Conservation (phyloP, 2,113 vertebrate genomes). For the Cheilinus undulatus region DNA sequence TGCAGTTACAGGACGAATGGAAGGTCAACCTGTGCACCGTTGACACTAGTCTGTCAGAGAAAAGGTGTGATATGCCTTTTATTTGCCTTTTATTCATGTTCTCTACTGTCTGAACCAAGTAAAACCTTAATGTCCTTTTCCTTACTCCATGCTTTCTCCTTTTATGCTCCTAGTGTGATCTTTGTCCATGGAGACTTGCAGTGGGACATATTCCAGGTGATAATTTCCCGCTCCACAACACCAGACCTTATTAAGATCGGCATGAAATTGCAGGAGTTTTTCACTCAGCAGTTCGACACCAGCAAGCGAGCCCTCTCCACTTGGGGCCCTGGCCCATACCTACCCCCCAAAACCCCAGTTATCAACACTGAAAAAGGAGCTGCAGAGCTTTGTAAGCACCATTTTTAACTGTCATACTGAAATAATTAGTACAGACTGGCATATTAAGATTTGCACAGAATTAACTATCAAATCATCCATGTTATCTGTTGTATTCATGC, state of each 20-base stretch:
- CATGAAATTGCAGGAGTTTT: slow-evolving; percentile 99
- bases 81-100: background rate
- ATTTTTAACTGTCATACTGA: slow-evolving; percentile 1
- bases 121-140: background rate
- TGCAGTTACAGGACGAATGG: slow-evolving; percentile 98
- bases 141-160: background rate
- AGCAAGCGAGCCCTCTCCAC: slow-evolving; percentile 98
- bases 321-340: slow-evolving; percentile 96
- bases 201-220: slow-evolving; percentile 99
- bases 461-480: too few species aligned
- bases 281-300: slow-evolving; percentile 99
- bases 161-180: slow-evolving; percentile 86
- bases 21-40: slow-evolving; percentile 94
- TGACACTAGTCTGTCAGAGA: slow-evolving; percentile 93
- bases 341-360: slow-evolving; percentile 91
- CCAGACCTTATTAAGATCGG: slow-evolving; percentile 99
- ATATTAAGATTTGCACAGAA: slow-evolving; percentile 20
- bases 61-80: slow-evolving; percentile 90
- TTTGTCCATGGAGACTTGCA: slow-evolving; percentile 98
- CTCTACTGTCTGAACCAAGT: background rate
- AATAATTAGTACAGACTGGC: slow-evolving; percentile 7
- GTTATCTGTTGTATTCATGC: background rate
- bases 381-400: slow-evolving; percentile 89
- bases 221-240: slow-evolving; percentile 98
- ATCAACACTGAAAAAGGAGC: slow-evolving; percentile 89